These are phyloP conservation scores for Nephotettix cincticeps DNA, from an alignment of 1,140 invertebrate genomes.

Conservation along the genomic window DNA sequence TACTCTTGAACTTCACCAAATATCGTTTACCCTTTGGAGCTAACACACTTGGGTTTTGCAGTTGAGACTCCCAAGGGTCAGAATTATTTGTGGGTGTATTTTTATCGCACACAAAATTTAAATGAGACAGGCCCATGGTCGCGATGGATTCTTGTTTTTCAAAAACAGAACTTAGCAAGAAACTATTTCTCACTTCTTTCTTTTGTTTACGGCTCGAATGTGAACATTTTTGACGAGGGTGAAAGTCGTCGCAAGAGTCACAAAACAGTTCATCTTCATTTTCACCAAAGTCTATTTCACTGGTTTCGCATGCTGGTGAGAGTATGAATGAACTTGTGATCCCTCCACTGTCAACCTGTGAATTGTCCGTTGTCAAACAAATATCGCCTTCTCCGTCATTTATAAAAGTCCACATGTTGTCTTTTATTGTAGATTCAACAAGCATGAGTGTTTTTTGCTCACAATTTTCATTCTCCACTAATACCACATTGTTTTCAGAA, in stretches of 20 bases:
- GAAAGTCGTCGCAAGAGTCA: constrained; percentile 1
- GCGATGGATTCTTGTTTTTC: neutral
- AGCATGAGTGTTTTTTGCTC: too few relatives aligned
- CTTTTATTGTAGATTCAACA: too few relatives aligned
- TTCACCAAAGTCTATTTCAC: neutral
- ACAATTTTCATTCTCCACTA: too few relatives aligned
- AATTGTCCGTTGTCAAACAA: too few relatives aligned
- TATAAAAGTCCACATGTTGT: too few relatives aligned
- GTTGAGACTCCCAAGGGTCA: neutral
- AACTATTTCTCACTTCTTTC: neutral
- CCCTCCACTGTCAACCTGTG: too few relatives aligned
- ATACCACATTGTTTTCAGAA: too few relatives aligned
- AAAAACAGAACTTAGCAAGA: neutral
- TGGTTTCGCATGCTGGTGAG: neutral
- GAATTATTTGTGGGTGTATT: neutral
- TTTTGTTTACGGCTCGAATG: neutral
- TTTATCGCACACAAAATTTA: too few relatives aligned
- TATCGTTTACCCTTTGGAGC: neutral
- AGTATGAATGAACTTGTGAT: too few relatives aligned
- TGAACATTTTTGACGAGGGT: neutral
- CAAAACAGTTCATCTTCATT: neutral
- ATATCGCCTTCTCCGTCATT: too few relatives aligned
- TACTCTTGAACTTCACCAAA: neutral
- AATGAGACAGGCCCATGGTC: neutral
- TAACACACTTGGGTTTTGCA: neutral